These are phyloP conservation scores for Brienomyrus longianalis DNA, from an alignment of 2,113 vertebrate species.

Conservation along the genomic window DNA sequence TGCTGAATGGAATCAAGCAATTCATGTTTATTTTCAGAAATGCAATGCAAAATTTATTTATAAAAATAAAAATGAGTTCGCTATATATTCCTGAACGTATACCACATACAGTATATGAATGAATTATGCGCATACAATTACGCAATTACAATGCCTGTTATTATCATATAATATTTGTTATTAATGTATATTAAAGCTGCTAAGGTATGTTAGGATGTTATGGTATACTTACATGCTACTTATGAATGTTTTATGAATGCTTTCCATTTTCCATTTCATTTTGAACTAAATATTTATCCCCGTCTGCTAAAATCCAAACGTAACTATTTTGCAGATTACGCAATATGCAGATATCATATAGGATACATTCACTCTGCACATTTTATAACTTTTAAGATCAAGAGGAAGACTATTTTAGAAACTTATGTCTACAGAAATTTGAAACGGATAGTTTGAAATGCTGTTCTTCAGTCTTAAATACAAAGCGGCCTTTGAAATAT, in stretches of 20 bases:
- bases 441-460: not conserved
- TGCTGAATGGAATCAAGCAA: not conserved
- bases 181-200: not conserved
- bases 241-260: not conserved
- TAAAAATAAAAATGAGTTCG: not conserved
- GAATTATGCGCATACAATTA: not conserved
- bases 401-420: not conserved
- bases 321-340: not conserved
- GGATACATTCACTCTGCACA: not conserved
- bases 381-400: not conserved
- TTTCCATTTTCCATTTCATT: not conserved
- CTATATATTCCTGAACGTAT: not conserved
- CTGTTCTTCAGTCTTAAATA: not conserved
- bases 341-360: not conserved
- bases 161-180: not conserved
- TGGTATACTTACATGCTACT: not conserved
- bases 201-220: not conserved
- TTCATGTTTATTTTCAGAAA: not conserved
- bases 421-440: not conserved
- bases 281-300: not conserved
- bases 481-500: not conserved
- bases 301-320: not conserved
- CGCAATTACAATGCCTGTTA: not conserved
- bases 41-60: not conserved
- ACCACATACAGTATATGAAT: not conserved